Evolutionary conservation across 2,113 vertebrate genomes (phyloP).

Genomic region (Chionomys nivalis): DNA sequence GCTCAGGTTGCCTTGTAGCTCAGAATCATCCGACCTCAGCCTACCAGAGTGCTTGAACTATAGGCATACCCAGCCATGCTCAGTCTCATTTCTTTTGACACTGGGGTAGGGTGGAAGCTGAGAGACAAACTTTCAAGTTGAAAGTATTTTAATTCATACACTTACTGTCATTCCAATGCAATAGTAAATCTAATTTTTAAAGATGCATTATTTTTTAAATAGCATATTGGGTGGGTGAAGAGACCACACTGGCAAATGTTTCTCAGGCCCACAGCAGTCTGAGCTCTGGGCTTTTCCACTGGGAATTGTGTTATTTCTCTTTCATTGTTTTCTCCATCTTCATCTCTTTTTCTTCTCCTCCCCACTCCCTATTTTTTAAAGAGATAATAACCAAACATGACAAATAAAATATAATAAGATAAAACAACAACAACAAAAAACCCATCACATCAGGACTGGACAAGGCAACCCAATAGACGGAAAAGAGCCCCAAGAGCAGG

Average conservation of each 20-base stretch:
- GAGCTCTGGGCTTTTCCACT: background rate
- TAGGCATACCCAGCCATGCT: too few relatives aligned
- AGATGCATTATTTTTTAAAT: background rate
- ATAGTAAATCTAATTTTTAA: constrained; percentile 28
- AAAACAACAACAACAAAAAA: too few relatives aligned
- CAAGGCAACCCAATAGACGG: background rate
- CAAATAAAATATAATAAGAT: background rate
- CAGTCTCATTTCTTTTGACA: constrained; percentile 12
- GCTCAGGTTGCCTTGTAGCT: background rate
- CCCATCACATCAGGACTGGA: background rate
- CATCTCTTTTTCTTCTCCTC: background rate
- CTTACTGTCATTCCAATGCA: background rate
- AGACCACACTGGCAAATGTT: background rate
- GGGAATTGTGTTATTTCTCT: background rate
- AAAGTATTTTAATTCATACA: constrained; percentile 22
- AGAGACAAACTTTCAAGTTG: background rate
- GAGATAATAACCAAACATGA: background rate
- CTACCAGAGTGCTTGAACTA: background rate
- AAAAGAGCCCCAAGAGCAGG: background rate
- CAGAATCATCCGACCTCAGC: background rate
- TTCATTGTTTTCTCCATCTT: background rate
- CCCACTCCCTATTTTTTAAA: background rate
- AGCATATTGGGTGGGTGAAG: background rate
- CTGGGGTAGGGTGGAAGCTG: background rate
- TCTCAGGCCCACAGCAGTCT: background rate